Evolutionary conservation across 2,797 vertebrate genomes (phyloP).

Genomic region (Gastrophryne carolinensis): DNA sequence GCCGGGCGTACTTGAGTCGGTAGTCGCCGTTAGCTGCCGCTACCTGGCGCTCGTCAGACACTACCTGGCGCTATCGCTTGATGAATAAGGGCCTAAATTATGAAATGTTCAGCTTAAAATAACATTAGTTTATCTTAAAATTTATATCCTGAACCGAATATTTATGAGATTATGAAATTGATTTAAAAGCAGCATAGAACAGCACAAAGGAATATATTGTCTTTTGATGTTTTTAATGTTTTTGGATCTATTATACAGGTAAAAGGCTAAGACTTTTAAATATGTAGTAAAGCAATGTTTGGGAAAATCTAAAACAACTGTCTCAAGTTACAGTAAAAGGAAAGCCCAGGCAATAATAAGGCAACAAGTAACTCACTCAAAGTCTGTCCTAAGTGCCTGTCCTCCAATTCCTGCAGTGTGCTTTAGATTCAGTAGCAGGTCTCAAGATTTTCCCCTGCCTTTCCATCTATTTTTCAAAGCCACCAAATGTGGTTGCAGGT

Average conservation of each 20-base stretch:
- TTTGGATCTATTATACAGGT: background rate
- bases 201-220: constrained; percentile 20
- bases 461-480: no score
- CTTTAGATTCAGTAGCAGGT: no score
- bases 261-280: constrained; percentile 26
- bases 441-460: no score
- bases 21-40: no score
- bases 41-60: no score
- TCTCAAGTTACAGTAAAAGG: background rate
- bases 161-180: constrained; percentile 31
- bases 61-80: no score
- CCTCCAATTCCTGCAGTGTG: no score
- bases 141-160: constrained; percentile 27
- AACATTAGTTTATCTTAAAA: constrained; percentile 32
- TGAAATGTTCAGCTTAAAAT: constrained; percentile 51
- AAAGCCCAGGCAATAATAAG: no score
- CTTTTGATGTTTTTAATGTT: constrained; percentile 20
- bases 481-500: no score
- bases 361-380: no score
- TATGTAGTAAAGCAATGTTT: background rate
- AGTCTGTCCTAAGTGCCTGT: no score
- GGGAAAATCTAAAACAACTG: background rate
- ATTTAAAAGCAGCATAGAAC: constrained; percentile 14
- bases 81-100: constrained; percentile 44
- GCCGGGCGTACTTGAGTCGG: no score